A percentile compares a stretch with the other conserved stretches of the same genome.
Evolutionary conservation across 1,140 invertebrate genomes (phyloP).

Genomic region (Hyposmocoma kahamanoa): DNA sequence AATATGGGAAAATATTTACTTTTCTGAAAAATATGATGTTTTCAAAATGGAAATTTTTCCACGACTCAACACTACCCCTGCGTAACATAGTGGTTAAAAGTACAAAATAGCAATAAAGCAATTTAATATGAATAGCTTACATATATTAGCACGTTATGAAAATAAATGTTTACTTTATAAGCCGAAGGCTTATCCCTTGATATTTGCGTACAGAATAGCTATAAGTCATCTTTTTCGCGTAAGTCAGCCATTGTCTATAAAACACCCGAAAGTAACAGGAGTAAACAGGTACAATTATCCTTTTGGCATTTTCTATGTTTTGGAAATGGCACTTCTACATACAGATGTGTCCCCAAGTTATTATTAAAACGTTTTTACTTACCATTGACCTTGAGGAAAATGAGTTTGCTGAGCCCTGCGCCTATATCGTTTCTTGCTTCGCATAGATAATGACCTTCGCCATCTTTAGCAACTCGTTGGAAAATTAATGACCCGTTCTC

Average conservation of each 20-base stretch:
- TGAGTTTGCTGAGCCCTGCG: slow-evolving; percentile 89
- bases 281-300: not conserved
- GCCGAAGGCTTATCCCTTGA: no score
- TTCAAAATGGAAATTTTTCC: no score
- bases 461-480: slow-evolving; percentile 85
- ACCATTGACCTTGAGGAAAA: slow-evolving; percentile 91
- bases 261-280: not conserved
- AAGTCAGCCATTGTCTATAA: not conserved
- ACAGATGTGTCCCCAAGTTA: not conserved
- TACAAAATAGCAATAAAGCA: no score
- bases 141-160: no score
- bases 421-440: slow-evolving; percentile 94
- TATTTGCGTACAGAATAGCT: no score
- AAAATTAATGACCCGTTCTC: slow-evolving; percentile 88
- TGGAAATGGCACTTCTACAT: not conserved
- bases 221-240: no score
- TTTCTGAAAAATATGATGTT: no score
- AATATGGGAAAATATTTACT: no score
- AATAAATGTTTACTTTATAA: no score
- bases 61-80: no score
- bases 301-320: not conserved
- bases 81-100: no score
- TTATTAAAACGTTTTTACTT: slow-evolving; percentile 46
- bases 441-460: slow-evolving; percentile 93
- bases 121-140: no score